Percentiles rank a stretch among this genome's conserved stretches.
phyloP scores from a whole-genome alignment of 2,113 vertebrate genomes.

The Xenopus tropicalis region DNA sequence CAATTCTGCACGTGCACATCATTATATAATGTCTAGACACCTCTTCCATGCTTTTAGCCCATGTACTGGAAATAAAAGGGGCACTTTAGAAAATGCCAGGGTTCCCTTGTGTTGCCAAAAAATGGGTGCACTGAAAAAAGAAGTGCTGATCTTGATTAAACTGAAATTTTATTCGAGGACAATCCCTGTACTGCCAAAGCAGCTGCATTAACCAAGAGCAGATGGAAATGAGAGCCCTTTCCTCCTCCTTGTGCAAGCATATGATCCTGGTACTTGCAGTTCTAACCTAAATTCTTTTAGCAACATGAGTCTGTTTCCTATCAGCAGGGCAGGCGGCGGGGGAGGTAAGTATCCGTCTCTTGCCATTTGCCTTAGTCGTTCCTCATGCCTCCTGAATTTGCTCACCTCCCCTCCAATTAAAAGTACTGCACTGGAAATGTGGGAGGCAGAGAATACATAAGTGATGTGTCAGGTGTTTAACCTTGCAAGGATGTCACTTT shows the following conservation, averaged over 20 bases:
- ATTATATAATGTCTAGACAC: background rate
- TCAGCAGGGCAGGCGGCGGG: background rate
- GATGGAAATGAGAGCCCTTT: background rate
- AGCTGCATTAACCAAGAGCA: background rate
- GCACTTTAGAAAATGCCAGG: too few species aligned
- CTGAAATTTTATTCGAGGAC: background rate
- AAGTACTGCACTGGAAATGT: too few species aligned
- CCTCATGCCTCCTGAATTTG: too few species aligned
- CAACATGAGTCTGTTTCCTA: background rate
- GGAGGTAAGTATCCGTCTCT: background rate
- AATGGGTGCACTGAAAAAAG: too few species aligned
- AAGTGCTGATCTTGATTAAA: background rate
- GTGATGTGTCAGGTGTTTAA: too few species aligned
- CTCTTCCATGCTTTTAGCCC: background rate
- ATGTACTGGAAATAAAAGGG: background rate
- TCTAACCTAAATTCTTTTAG: slow-evolving; percentile 8
- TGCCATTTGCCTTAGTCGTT: background rate
- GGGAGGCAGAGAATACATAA: too few species aligned
- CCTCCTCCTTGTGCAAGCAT: background rate
- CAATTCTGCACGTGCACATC: background rate
- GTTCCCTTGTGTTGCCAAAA: too few species aligned
- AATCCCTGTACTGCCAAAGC: background rate
- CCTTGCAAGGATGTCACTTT: too few species aligned
- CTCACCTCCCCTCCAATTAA: too few species aligned
- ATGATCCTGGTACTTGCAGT: slow-evolving; percentile 7